Percentiles rank a stretch among this genome's conserved stretches.
Conservation (phyloP, 2,888 invertebrate species). For the Agrochola lota region DNA sequence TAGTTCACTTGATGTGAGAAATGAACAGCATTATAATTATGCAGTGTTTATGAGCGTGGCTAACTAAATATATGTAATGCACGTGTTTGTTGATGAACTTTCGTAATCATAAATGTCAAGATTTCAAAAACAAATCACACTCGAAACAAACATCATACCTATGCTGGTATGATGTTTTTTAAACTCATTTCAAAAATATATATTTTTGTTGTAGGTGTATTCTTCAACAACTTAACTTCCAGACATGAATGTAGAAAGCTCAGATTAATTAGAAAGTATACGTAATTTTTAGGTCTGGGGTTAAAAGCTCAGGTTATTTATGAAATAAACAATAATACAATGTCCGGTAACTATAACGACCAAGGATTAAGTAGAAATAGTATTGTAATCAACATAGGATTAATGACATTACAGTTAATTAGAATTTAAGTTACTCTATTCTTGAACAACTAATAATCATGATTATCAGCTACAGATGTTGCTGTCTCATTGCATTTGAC, state of each 20-base stretch:
- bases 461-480: conserved; percentile 19
- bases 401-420: not conserved
- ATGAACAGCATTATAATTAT: conserved; percentile 57
- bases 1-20: conserved; percentile 58
- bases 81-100: conserved; percentile 31
- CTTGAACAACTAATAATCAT: not conserved
- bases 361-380: not conserved
- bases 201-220: too few species aligned
- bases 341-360: not conserved
- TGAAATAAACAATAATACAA: not conserved
- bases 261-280: too few species aligned
- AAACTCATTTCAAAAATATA: too few species aligned
- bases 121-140: not conserved
- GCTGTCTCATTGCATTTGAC: conserved; percentile 39
- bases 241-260: not conserved
- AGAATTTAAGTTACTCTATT: not conserved
- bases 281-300: not conserved
- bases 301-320: not conserved
- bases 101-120: conserved; percentile 16
- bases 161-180: not conserved
- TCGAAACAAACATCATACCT: not conserved
- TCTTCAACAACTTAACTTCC: not conserved
- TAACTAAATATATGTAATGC: conserved; percentile 51
- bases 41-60: conserved; percentile 50
- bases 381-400: too few species aligned